A percentile compares a stretch with the other conserved stretches of the same genome.
Conservation (phyloP, 2,797 vertebrate genomes). For the Sebastes iracundus region DNA sequence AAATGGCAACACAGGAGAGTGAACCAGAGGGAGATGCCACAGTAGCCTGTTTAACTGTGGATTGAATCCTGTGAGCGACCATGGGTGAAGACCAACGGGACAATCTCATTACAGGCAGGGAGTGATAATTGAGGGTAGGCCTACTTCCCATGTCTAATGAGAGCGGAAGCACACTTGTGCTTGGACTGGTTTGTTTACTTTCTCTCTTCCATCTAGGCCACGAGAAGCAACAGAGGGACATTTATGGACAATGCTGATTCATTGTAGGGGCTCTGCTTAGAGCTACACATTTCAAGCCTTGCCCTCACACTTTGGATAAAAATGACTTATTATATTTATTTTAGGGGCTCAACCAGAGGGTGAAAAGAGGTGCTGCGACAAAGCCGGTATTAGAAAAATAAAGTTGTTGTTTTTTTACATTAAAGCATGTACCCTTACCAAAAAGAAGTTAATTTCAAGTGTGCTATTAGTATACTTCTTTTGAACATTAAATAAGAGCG, state of each 20-base stretch:
- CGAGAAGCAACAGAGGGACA: neutral
- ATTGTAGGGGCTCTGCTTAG: neutral
- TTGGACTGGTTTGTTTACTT: slow-evolving; percentile 30
- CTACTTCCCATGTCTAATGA: slow-evolving; percentile 28
- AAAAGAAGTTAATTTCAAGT: too few relatives aligned
- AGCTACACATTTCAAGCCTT: neutral
- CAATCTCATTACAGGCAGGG: slow-evolving; percentile 9
- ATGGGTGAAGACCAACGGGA: slow-evolving; percentile 32
- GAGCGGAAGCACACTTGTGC: neutral
- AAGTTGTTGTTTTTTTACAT: too few relatives aligned
- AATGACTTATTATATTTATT: neutral
- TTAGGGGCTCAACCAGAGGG: neutral
- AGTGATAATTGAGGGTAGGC: slow-evolving; percentile 32
- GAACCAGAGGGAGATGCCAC: neutral
- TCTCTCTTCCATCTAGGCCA: neutral
- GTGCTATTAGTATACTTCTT: too few relatives aligned
- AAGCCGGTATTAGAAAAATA: too few relatives aligned
- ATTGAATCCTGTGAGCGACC: slow-evolving; percentile 14
- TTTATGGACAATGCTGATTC: neutral
- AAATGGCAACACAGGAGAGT: neutral
- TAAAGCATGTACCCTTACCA: too few relatives aligned
- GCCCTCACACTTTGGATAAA: neutral
- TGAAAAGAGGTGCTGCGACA: too few relatives aligned
- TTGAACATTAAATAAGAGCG: too few relatives aligned
- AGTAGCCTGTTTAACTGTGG: slow-evolving; percentile 3